Conservation (phyloP, 2,888 invertebrate species). For the Ellobium chinense region DNA sequence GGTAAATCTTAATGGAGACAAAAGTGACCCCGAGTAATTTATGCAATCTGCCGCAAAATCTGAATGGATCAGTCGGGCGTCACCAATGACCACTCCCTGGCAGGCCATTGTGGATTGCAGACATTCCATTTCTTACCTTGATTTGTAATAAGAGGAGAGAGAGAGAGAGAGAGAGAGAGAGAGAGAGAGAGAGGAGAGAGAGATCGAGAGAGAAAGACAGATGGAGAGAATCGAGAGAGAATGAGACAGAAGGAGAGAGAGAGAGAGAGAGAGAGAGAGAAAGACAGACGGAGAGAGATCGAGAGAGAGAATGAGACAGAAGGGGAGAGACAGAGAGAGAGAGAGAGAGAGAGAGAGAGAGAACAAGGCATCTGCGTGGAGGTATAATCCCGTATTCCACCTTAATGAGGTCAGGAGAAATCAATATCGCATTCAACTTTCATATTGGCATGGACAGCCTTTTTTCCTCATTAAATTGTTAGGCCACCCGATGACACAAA, state of each 20-base stretch:
- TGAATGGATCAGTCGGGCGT: no score
- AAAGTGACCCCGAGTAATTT: no score
- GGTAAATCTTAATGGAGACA: no score
- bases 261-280: not conserved
- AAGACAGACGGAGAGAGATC: not conserved
- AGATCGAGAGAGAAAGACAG: not conserved
- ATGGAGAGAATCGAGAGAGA: not conserved
- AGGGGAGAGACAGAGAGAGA: slow-evolving; percentile 9
- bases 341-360: slow-evolving; percentile 8
- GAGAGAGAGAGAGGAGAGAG: not conserved
- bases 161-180: not conserved
- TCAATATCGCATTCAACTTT: no score
- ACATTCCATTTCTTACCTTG: not conserved
- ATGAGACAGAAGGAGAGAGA: not conserved
- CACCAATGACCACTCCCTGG: no score
- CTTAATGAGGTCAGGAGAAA: no score
- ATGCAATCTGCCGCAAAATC: no score
- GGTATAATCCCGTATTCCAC: not conserved
- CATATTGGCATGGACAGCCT: no score
- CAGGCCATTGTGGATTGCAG: no score
- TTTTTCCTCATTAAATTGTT: no score
- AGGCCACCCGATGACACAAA: no score
- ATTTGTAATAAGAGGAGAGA: not conserved
- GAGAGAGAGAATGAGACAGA: not conserved
- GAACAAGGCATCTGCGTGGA: not conserved